Evolutionary conservation across 2,888 invertebrate species (phyloP).

Genomic region (Napeogenes sylphis): DNA sequence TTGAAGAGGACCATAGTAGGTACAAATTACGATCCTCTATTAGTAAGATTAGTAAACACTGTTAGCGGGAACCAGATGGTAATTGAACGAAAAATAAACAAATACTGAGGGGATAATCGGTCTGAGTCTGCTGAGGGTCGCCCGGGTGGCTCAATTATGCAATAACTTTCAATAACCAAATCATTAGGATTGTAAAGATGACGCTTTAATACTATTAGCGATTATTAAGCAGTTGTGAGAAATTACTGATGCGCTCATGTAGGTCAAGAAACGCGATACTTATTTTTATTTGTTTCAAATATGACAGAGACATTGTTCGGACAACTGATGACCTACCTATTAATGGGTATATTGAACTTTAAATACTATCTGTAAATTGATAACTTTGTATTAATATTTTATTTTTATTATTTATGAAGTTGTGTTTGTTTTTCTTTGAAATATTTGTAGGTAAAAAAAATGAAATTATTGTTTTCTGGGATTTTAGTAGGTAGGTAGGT

Average conservation of each 20-base stretch:
- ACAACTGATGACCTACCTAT: background rate
- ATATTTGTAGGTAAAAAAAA: too few relatives aligned
- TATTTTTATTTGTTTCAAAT: background rate
- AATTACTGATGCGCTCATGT: slow-evolving; percentile 17
- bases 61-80: slow-evolving; percentile 54
- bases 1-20: slow-evolving; percentile 11
- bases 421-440: background rate
- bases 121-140: slow-evolving; percentile 56
- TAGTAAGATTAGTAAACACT: slow-evolving; percentile 39
- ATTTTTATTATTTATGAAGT: background rate
- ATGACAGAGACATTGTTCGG: too few relatives aligned
- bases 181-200: slow-evolving; percentile 43
- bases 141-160: slow-evolving; percentile 72
- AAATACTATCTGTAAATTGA: background rate
- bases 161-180: slow-evolving; percentile 65
- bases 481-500: too few relatives aligned
- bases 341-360: slow-evolving; percentile 2
- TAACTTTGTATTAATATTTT: background rate
- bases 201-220: slow-evolving; percentile 30
- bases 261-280: slow-evolving; percentile 9
- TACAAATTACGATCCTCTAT: slow-evolving; percentile 20
- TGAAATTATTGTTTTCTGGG: too few relatives aligned
- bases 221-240: slow-evolving; percentile 27
- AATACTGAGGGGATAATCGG: slow-evolving; percentile 52
- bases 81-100: slow-evolving; percentile 71